Base-by-base conservation (phyloP, 2,797 vertebrate species). In the Manis pentadactyla region DNA sequence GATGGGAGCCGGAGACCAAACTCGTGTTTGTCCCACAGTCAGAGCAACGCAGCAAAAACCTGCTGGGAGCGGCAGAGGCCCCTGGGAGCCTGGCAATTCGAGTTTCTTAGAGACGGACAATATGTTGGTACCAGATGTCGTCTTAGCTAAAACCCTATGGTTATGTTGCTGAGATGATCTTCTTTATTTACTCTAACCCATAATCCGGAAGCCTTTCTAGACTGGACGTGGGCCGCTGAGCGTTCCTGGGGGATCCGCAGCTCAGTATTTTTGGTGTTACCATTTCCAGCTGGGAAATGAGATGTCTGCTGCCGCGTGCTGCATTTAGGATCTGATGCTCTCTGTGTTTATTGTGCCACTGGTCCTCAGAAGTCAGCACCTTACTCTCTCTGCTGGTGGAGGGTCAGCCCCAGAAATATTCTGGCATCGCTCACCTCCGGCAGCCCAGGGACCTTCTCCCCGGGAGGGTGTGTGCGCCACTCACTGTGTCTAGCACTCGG, bases 41-140 rank as follows among this genome's bases (percentile, higher is more conserved):
- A 31, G 64, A 81, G n/a, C 21, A 71, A 27, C 55, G 49, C 4
- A 0, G 25, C 37, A 46, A 53, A 42, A 66, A 69, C 84, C 86
- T 82, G 61, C 92, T 75, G 87, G 82, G 73, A 77, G 42, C 42
- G 42, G 77, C 86, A 81, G 77, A 74, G 34, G 49, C 64, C 91
- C 63, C 75, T 57, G 68, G 61, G 92, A 95, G 3, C 59, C 29
- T 53, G 84, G 97, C 84, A 90, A 51, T 91, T 87, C 31, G 90
- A 90, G 92, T 83, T 95, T 96, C 97, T 88, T 78, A 42, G 71
- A 97, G 91, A 81, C 91, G 89, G 87, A 95, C 87, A 83, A 6
- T 86, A 57, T 93, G 97, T 69, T 87, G 85, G 74, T 63, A 68
- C 87, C 92, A 97, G 96, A 95, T 95, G 95, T 96, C 96, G 87